Evolutionary conservation across 2,113 vertebrate genomes (phyloP).

Genomic region (Glaucidium brasilianum): DNA sequence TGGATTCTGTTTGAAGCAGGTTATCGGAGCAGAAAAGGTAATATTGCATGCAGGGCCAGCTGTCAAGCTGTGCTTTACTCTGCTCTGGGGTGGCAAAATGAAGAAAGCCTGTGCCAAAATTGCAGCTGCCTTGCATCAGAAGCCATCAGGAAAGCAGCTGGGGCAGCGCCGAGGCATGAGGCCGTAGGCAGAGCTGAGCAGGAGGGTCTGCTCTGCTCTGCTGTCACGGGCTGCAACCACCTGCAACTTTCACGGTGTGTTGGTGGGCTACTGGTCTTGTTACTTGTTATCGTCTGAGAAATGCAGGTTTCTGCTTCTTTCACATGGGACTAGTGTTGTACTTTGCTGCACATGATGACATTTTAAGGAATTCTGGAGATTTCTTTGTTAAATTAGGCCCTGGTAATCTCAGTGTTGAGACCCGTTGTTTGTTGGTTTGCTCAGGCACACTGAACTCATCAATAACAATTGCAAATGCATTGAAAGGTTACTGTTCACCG

Average conservation of each 20-base stretch:
- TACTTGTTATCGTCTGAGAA: background rate
- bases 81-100: background rate
- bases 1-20: background rate
- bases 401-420: background rate
- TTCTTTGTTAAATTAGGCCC: background rate
- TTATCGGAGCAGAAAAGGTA: background rate
- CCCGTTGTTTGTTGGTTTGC: background rate
- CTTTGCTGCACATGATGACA: background rate
- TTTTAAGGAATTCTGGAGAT: background rate
- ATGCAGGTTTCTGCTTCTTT: background rate
- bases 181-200: background rate
- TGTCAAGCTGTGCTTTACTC: background rate
- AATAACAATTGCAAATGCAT: fast-evolving
- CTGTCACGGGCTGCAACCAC: background rate
- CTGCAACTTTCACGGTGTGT: background rate
- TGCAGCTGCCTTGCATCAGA: background rate
- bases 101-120: background rate
- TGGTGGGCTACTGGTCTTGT: background rate
- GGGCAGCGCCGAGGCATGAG: background rate
- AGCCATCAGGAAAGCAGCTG: background rate
- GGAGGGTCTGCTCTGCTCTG: background rate
- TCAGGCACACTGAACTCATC: background rate
- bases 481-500: background rate
- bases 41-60: background rate
- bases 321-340: background rate